Evolutionary conservation across 2,797 vertebrate species (phyloP).

Genomic region (Anableps anableps): DNA sequence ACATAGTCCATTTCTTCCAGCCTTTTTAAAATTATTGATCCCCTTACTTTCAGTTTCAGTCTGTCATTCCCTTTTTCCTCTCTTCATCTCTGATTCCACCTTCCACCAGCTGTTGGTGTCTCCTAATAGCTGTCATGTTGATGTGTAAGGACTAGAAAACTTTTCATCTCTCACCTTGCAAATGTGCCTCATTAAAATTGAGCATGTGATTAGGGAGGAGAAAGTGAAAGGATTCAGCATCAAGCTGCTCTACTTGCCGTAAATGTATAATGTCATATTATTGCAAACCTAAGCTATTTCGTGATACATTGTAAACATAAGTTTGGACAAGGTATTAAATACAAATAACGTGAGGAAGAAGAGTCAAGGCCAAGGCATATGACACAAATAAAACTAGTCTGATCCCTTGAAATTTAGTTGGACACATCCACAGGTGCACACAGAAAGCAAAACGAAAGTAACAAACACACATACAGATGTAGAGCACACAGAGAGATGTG

Average conservation of each 20-base stretch:
- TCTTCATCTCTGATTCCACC: slow-evolving; percentile 58
- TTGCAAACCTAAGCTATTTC: slow-evolving; percentile 66
- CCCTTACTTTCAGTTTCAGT: slow-evolving; percentile 33
- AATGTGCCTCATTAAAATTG: slow-evolving; percentile 78
- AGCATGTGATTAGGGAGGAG: slow-evolving; percentile 48
- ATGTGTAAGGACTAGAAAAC: slow-evolving; percentile 57
- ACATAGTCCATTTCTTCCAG: slow-evolving; percentile 13
- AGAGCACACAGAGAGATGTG: not conserved
- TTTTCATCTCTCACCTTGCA: slow-evolving; percentile 67
- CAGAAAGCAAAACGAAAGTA: not conserved
- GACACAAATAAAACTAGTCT: not conserved
- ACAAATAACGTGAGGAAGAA: slow-evolving; percentile 48
- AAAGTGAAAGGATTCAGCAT: slow-evolving; percentile 55
- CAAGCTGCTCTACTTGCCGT: slow-evolving; percentile 65
- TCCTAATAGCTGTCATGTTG: slow-evolving; percentile 74
- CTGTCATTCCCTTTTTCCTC: slow-evolving; percentile 48
- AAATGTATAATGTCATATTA: slow-evolving; percentile 68
- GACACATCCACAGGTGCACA: not conserved
- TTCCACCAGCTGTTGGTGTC: slow-evolving; percentile 74
- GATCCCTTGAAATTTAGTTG: not conserved
- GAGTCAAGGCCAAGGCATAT: slow-evolving; percentile 27
- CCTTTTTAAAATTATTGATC: not conserved
- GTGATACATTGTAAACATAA: slow-evolving; percentile 63
- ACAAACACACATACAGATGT: not conserved
- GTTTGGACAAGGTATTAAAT: slow-evolving; percentile 58